Percentiles rank a stretch among this genome's conserved stretches.
These are phyloP conservation scores for Neogobius melanostomus DNA, from an alignment of 2,113 vertebrate species.

Conservation along the genomic window DNA sequence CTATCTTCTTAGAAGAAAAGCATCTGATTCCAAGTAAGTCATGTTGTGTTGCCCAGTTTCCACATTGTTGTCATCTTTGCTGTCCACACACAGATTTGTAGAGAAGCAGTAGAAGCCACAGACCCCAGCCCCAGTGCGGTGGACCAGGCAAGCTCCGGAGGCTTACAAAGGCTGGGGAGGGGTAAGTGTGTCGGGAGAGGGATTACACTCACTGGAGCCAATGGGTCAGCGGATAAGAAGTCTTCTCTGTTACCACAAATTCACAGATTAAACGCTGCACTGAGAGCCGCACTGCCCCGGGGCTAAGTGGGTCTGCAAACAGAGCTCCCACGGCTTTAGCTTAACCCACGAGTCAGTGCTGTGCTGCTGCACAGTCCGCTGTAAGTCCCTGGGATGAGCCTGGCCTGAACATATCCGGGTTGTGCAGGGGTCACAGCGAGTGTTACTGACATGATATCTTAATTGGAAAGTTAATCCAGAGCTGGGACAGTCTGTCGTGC, in stretches of 20 bases:
- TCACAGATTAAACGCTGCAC: slow-evolving; percentile 76
- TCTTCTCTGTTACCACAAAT: slow-evolving; percentile 81
- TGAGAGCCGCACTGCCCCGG: slow-evolving; percentile 56
- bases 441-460: slow-evolving; percentile 74
- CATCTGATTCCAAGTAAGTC: background rate
- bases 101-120: slow-evolving; percentile 34
- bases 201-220: slow-evolving; percentile 70
- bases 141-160: slow-evolving; percentile 19
- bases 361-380: slow-evolving; percentile 53
- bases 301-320: slow-evolving; percentile 68
- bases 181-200: slow-evolving; percentile 56
- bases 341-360: slow-evolving; percentile 66
- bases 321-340: slow-evolving; percentile 64
- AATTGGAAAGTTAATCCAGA: slow-evolving; percentile 77
- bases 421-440: slow-evolving; percentile 47
- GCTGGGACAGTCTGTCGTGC: slow-evolving; percentile 30
- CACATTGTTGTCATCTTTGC: slow-evolving; percentile 14
- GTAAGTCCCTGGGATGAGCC: slow-evolving; percentile 58
- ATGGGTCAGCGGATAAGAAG: slow-evolving; percentile 76
- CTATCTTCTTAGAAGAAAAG: background rate
- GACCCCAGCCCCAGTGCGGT: slow-evolving; percentile 38
- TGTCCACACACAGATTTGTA: slow-evolving; percentile 4
- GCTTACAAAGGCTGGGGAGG: slow-evolving; percentile 55
- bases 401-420: slow-evolving; percentile 59
- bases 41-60: background rate